A percentile compares a stretch with the other conserved stretches of the same genome.
These are phyloP conservation scores for Cercopithecus mona DNA, from an alignment of 2,113 vertebrate species.

Conservation along the genomic window DNA sequence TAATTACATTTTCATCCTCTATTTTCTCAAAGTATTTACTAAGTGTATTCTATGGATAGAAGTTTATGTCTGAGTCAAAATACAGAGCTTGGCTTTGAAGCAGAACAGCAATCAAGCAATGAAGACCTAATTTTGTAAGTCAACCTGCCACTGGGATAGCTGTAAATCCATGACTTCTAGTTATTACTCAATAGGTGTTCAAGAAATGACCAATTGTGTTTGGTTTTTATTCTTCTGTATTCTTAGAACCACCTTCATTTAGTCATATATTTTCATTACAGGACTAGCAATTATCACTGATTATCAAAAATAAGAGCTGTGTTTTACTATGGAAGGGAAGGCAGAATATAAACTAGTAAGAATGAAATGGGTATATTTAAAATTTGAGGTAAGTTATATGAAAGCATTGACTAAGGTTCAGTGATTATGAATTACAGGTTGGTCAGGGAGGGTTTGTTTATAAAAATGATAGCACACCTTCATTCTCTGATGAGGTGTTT, in stretches of 20 bases:
- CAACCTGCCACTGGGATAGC: background rate
- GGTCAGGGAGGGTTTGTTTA: background rate
- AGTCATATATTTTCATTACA: background rate
- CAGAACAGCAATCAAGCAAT: background rate
- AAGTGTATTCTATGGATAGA: background rate
- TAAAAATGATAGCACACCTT: background rate
- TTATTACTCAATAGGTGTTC: background rate
- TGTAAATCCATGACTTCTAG: background rate
- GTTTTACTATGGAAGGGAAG: background rate
- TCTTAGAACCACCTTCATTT: background rate
- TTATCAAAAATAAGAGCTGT: background rate
- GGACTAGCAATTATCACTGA: background rate
- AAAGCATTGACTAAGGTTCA: background rate
- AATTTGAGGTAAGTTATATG: background rate
- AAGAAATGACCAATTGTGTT: background rate
- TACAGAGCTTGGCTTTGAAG: background rate
- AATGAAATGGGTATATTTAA: background rate
- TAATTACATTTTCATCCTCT: background rate
- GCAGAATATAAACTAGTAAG: background rate
- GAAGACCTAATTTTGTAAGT: background rate
- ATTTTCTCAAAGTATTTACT: background rate
- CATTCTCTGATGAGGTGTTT: background rate
- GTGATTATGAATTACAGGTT: background rate
- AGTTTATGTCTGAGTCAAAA: background rate
- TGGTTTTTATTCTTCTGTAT: background rate